Base-by-base conservation (phyloP, 2,888 invertebrate species). In the Platycheirus rosarum region DNA sequence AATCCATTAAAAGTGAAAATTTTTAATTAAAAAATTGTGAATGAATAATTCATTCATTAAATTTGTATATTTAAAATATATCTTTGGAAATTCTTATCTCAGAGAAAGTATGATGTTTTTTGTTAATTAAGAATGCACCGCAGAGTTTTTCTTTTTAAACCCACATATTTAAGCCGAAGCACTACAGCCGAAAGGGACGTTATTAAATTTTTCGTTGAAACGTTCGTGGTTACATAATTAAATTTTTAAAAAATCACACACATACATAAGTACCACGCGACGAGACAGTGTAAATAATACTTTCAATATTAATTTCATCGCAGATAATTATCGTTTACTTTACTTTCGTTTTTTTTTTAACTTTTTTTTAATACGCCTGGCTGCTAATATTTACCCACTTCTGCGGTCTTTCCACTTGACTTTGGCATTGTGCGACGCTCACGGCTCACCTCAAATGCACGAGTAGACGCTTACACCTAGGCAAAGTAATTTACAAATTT, bases 331-430 rank as follows among this genome's bases (percentile, higher is more conserved):
- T 60, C 29, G 60, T 60, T 60, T 40, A 60, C 42, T 60, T 60
- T 44, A 60, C 60, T 60, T 60, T 60, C 60, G 60, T 44, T 60
- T 44, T n/a, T n/a, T n/a, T n/a, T n/a, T n/a, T n/a, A n/a, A n/a
- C n/a, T n/a, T n/a, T n/a, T n/a, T n/a, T 60, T 60, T 60, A 60
- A 60, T 48, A 23, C 29, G 29, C 60, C 60, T 29, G 57, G 29
- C 29, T 32, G 55, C 40, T 40, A 14, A 13, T 57, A n/a, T n/a
- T 44, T 60, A 18, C 44, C 60, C 44, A 29, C 44, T 29, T 44
- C 14, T 11, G 9, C 16, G 26, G 29, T 7, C 11, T 60, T 60
- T 60, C 44, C 18, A 60, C 14, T 60, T 60, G 44, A 60, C 60
- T 60, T 44, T 60, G 60, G 60, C 60, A 60, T 60, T 60, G 60